phyloP scores from a whole-genome alignment of 1,140 invertebrate species.

The Plectrocnemia conspersa region DNA sequence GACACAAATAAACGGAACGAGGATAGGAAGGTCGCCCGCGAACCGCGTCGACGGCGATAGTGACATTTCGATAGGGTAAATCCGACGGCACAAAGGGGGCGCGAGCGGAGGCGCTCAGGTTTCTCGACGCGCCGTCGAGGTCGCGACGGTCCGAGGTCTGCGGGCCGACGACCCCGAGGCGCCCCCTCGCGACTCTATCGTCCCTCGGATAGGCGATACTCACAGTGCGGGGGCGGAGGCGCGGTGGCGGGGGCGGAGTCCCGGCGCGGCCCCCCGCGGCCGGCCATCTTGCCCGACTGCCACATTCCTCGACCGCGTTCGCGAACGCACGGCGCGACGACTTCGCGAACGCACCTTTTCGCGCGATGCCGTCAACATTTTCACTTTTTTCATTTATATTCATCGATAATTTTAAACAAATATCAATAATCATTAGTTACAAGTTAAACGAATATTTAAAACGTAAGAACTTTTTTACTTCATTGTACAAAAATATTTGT shows the following conservation, averaged over 20 bases:
- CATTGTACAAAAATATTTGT: no score
- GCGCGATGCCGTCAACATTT: no score
- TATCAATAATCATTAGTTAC: no score
- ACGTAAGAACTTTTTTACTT: no score
- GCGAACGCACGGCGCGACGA: neutral
- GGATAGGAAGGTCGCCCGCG: no score
- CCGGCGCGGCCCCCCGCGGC: conserved; percentile 18
- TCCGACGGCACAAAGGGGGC: no score
- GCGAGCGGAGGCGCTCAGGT: neutral
- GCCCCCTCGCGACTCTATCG: neutral
- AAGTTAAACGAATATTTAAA: no score
- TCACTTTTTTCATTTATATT: no score
- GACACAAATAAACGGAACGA: no score
- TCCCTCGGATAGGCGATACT: neutral
- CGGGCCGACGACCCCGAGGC: neutral
- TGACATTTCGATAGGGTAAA: no score
- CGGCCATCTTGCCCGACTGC: conserved; percentile 21
- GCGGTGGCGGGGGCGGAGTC: conserved; percentile 8
- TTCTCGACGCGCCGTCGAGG: neutral
- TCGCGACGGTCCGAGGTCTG: neutral
- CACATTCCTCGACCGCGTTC: conserved; percentile 13
- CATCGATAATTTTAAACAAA: no score
- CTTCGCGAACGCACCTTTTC: neutral
- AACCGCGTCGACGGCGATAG: no score
- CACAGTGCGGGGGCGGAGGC: conserved; percentile 7